Conservation (phyloP, 2,113 vertebrate species). For the Rhagologus leucostigma region DNA sequence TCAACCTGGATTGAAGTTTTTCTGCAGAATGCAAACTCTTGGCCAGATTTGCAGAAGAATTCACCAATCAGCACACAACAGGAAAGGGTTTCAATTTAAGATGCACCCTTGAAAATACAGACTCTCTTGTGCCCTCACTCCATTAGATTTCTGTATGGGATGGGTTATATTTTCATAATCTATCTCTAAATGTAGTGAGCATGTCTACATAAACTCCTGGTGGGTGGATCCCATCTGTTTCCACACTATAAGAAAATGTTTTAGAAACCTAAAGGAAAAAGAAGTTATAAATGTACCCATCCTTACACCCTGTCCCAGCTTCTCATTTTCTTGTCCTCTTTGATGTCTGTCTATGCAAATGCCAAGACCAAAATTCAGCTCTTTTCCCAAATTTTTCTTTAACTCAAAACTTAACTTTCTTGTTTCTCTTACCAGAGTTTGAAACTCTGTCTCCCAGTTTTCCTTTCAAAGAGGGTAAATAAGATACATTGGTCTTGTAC, state of each 20-base stretch:
- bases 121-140: not conserved
- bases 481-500: not conserved
- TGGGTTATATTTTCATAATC: not conserved
- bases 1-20: not conserved
- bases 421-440: not conserved
- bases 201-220: not conserved
- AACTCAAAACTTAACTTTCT: not conserved
- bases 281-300: not conserved
- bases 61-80: not conserved
- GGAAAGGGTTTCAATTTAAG: not conserved
- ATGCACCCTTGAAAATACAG: not conserved
- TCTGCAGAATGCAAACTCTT: not conserved
- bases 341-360: not conserved
- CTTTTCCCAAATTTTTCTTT: not conserved
- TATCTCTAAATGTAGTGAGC: not conserved
- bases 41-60: not conserved
- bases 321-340: not conserved
- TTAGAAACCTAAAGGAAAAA: not conserved
- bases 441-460: not conserved
- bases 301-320: not conserved
- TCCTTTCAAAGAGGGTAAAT: not conserved
- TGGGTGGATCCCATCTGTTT: constrained; percentile 40
- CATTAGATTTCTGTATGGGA: not conserved
- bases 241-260: not conserved
- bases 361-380: not conserved